Evolutionary conservation across 2,113 vertebrate genomes (phyloP).

Genomic region (Rhinoderma darwinii): DNA sequence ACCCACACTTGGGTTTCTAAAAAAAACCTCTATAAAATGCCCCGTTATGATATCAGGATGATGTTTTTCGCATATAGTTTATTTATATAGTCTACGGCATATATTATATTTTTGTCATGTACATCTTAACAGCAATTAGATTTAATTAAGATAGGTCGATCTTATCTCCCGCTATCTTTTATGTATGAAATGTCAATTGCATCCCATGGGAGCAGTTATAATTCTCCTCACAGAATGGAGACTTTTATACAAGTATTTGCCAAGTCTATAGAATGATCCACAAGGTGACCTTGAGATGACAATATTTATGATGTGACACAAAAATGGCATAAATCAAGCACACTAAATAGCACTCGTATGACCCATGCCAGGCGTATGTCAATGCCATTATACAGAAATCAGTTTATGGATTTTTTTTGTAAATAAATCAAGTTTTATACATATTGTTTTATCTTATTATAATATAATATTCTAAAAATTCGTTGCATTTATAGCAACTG

Average conservation of each 20-base stretch:
- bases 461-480: neutral
- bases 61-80: neutral
- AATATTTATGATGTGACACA: neutral
- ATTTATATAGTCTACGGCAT: neutral
- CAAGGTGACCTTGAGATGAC: neutral
- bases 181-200: conserved; percentile 19
- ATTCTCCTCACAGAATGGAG: neutral
- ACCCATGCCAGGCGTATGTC: neutral
- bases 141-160: conserved; percentile 25
- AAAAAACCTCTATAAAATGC: neutral
- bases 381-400: neutral
- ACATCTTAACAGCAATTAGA: neutral
- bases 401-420: neutral
- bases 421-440: neutral
- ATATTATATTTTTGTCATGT: neutral
- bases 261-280: neutral
- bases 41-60: neutral
- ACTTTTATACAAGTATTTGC: neutral
- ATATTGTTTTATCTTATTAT: neutral
- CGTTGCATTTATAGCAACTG: neutral
- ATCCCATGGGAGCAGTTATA: neutral
- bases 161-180: neutral
- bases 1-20: neutral
- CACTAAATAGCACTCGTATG: neutral
- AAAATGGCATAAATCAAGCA: neutral